phyloP scores from a whole-genome alignment of 2,113 vertebrate genomes.

The Rhynchopsitta pachyrhyncha region DNA sequence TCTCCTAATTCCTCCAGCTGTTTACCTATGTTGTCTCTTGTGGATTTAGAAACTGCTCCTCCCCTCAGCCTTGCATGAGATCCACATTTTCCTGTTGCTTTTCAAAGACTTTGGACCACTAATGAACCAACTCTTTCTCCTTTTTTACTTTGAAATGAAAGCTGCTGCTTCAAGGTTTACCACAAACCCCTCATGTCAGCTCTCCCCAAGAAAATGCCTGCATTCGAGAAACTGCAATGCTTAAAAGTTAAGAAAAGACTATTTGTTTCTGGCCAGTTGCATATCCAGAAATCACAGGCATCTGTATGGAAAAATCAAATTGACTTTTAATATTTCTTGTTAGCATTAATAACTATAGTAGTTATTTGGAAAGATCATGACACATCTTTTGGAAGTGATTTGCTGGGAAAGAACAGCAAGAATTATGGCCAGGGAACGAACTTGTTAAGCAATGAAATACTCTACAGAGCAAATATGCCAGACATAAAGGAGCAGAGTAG shows the following conservation, averaged over 20 bases:
- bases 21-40: slow-evolving; percentile 1
- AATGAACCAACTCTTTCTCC: neutral
- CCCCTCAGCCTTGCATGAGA: neutral
- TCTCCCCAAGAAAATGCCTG: neutral
- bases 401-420: slow-evolving; percentile 1
- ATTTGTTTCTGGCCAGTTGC: neutral
- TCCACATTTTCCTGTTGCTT: neutral
- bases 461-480: neutral
- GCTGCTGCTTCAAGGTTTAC: neutral
- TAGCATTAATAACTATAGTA: neutral
- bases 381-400: neutral
- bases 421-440: neutral
- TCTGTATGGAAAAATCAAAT: neutral
- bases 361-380: neutral
- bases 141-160: neutral
- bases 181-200: neutral
- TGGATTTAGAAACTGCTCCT: neutral
- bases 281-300: neutral
- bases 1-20: slow-evolving; percentile 5
- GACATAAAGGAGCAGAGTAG: neutral
- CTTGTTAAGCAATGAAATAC: neutral
- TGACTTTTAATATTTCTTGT: neutral
- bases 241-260: neutral
- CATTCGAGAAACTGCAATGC: neutral
- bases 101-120: neutral